Evolutionary conservation across 2,113 vertebrate genomes (phyloP).

Genomic region (Mustela lutreola): DNA sequence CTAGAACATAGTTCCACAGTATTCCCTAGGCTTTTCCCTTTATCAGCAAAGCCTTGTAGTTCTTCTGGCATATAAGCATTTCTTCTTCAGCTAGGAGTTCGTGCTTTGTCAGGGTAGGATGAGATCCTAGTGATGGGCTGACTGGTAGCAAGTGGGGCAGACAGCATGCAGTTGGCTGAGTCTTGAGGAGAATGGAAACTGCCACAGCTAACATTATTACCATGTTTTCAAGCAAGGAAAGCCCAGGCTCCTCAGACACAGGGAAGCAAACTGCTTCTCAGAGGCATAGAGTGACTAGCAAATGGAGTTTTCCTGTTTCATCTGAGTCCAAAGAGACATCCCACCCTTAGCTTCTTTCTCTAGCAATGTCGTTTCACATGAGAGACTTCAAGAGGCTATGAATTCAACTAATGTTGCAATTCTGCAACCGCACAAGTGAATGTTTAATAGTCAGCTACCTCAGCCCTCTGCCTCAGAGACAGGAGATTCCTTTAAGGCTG

Average conservation of each 20-base stretch:
- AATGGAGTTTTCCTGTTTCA: background rate
- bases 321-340: background rate
- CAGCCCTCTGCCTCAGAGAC: background rate
- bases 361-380: background rate
- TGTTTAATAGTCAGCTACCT: background rate
- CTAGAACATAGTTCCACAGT: background rate
- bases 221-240: background rate
- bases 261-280: background rate
- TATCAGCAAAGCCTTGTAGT: background rate
- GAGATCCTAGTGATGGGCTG: background rate
- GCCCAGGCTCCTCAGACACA: background rate
- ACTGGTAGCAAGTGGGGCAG: background rate
- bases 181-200: background rate
- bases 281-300: background rate
- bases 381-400: background rate
- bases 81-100: background rate
- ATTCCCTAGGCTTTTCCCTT: background rate
- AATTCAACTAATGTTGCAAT: background rate
- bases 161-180: background rate
- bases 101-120: background rate
- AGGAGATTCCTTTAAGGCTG: background rate
- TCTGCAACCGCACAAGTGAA: background rate
- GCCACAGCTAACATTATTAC: background rate
- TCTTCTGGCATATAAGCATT: background rate
- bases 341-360: background rate